phyloP scores from a whole-genome alignment of 2,113 vertebrate species.

The Callithrix jacchus region DNA sequence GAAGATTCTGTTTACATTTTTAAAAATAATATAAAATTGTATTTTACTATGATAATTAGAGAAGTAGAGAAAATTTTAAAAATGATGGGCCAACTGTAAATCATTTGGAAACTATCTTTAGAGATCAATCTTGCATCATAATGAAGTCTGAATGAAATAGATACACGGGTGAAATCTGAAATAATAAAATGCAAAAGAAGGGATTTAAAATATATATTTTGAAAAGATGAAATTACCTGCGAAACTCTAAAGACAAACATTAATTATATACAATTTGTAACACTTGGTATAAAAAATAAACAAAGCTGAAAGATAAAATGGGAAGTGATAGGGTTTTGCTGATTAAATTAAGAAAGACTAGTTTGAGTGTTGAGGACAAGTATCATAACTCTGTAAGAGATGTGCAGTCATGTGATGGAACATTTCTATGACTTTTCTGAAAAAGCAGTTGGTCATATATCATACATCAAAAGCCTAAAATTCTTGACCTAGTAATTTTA shows the following conservation, averaged over 20 bases:
- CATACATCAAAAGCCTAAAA: background rate
- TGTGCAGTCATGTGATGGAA: accelerated
- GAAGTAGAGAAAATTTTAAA: background rate
- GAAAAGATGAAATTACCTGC: background rate
- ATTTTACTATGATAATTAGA: background rate
- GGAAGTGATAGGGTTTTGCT: background rate
- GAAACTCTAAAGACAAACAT: background rate
- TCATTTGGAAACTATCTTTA: background rate
- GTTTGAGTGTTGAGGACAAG: too few relatives aligned
- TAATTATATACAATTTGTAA: background rate
- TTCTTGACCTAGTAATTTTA: background rate
- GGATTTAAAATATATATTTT: background rate
- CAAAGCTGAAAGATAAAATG: background rate
- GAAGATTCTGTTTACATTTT: background rate
- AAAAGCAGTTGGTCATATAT: background rate
- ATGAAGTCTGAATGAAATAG: background rate
- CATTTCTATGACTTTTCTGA: background rate
- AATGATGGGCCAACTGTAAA: background rate
- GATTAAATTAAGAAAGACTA: background rate
- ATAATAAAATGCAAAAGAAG: background rate
- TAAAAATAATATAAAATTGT: constrained; percentile 1
- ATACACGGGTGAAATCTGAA: background rate
- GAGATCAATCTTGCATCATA: background rate
- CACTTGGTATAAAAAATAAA: background rate
- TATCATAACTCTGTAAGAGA: background rate